phyloP scores from a whole-genome alignment of 2,113 vertebrate genomes.

The Alces alces region DNA sequence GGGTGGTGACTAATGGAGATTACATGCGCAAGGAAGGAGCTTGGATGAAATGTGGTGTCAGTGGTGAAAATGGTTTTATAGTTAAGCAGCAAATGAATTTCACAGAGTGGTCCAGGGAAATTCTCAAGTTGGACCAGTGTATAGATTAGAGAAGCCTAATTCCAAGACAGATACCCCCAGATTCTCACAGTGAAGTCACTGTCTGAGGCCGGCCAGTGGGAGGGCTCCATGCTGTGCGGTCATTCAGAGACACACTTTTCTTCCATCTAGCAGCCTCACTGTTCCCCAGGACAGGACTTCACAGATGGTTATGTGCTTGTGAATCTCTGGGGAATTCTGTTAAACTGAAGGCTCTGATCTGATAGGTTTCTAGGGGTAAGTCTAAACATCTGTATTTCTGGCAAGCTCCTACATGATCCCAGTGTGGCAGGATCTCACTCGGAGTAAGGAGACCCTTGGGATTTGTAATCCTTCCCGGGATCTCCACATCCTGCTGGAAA shows the following conservation, averaged over 20 bases:
- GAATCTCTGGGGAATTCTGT: background rate
- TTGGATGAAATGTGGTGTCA: background rate
- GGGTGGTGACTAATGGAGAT: background rate
- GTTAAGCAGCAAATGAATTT: background rate
- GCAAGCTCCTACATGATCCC: background rate
- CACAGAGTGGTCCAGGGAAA: background rate
- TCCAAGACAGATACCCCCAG: background rate
- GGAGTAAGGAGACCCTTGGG: background rate
- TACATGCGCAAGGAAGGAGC: background rate
- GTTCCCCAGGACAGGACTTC: background rate
- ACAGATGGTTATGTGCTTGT: background rate
- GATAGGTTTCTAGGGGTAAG: background rate
- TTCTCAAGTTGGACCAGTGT: background rate
- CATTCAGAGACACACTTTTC: background rate
- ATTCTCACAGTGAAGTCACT: background rate
- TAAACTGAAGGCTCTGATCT: background rate
- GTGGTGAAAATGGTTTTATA: background rate
- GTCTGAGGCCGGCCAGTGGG: background rate
- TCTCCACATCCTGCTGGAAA: background rate
- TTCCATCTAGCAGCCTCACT: background rate
- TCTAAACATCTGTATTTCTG: background rate
- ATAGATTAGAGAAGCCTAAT: too few relatives aligned
- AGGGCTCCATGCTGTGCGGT: background rate
- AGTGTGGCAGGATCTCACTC: background rate
- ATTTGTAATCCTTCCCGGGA: background rate